Evolutionary conservation across 1,140 invertebrate species (phyloP).

Genomic region (Latrodectus geometricus): DNA sequence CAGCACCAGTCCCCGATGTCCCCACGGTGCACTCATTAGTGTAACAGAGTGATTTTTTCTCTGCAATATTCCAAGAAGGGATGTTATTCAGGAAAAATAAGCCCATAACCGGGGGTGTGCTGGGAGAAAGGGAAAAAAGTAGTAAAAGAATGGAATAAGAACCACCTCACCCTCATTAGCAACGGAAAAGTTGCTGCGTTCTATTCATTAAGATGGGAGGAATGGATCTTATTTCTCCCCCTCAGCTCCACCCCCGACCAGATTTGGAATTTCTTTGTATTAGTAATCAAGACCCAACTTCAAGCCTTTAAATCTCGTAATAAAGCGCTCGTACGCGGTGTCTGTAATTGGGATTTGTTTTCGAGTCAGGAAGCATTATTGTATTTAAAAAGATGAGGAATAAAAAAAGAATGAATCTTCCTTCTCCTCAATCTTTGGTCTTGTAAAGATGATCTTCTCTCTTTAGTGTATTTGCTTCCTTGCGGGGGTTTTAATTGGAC

Average conservation of each 20-base stretch:
- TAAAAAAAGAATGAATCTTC: not conserved
- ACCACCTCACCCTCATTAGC: conserved; percentile 57
- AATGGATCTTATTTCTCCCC: conserved; percentile 30
- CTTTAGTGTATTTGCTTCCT: not conserved
- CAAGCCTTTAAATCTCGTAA: conserved; percentile 44
- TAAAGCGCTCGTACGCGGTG: conserved; percentile 41
- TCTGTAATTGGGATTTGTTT: conserved; percentile 56
- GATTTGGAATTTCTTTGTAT: conserved; percentile 41
- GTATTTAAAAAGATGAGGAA: conserved; percentile 30
- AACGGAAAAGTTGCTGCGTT: conserved; percentile 29
- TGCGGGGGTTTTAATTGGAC: conserved; percentile 37
- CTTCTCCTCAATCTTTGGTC: not conserved
- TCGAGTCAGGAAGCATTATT: conserved; percentile 45
- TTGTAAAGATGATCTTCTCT: not conserved
- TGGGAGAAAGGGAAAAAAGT: not conserved
- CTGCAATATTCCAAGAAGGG: not conserved
- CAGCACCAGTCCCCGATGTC: conserved; percentile 30
- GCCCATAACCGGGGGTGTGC: conserved; percentile 50
- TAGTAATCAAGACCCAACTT: conserved; percentile 44
- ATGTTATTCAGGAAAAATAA: conserved; percentile 59
- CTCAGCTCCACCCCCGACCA: not conserved
- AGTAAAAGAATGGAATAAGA: conserved; percentile 41
- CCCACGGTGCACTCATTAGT: conserved; percentile 38
- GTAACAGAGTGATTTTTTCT: conserved; percentile 49
- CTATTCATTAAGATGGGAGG: conserved; percentile 43